These are phyloP conservation scores for Semibalanus balanoides DNA, from an alignment of 1,140 invertebrate genomes.

Conservation along the genomic window DNA sequence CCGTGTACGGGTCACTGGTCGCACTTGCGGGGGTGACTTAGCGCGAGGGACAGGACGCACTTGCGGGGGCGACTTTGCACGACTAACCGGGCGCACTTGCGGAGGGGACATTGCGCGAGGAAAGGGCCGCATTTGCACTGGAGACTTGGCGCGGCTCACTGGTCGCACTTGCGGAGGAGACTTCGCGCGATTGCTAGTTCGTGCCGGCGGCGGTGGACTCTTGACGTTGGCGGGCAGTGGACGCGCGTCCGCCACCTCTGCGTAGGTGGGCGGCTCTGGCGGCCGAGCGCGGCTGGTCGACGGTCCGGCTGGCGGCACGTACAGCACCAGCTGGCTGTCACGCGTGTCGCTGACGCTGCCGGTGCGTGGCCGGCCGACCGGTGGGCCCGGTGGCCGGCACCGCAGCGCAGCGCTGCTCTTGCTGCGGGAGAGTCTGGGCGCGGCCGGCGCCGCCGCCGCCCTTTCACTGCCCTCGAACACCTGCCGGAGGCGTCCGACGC, in stretches of 20 bases:
- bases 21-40: no score
- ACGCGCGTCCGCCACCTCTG: not conserved
- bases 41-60: not conserved
- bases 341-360: not conserved
- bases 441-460: not conserved
- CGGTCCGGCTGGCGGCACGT: not conserved
- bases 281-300: not conserved
- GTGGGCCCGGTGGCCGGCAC: not conserved
- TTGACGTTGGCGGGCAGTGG: no score
- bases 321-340: not conserved
- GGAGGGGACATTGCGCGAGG: no score
- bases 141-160: not conserved
- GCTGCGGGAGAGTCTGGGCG: not conserved
- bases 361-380: not conserved
- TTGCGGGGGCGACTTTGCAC: not conserved
- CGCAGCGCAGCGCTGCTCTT: not conserved
- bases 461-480: not conserved
- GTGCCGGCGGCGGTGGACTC: not conserved
- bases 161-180: not conserved
- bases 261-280: not conserved
- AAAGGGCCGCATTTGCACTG: not conserved
- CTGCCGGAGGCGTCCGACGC: not conserved
- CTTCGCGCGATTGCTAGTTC: not conserved
- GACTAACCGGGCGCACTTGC: no score
- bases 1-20: not conserved